These are phyloP conservation scores for Cettia cetti DNA, from an alignment of 2,113 vertebrate genomes.

Conservation along the genomic window DNA sequence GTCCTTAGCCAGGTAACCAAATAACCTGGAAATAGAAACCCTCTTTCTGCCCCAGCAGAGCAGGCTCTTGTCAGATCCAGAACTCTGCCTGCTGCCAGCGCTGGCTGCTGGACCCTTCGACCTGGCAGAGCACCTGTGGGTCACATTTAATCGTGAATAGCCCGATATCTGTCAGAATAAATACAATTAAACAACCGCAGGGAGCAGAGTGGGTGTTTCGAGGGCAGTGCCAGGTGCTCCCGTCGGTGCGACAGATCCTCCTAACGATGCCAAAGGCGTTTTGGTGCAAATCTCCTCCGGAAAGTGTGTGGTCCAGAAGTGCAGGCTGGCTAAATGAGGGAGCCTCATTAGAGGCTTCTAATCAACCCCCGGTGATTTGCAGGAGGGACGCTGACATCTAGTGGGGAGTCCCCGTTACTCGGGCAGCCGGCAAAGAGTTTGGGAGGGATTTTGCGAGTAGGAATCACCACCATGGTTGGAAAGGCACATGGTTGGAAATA, in stretches of 20 bases:
- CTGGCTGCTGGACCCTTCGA: background rate
- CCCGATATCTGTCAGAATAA: background rate
- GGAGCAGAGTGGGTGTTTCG: accelerated
- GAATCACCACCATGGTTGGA: accelerated
- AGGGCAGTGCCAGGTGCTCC: background rate
- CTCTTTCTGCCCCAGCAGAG: background rate
- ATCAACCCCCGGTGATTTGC: background rate
- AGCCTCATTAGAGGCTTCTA: background rate
- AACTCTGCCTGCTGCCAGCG: accelerated
- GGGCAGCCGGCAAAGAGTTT: accelerated
- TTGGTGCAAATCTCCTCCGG: background rate
- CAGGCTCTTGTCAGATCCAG: background rate
- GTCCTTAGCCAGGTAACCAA: background rate
- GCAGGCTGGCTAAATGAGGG: background rate
- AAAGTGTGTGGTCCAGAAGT: accelerated
- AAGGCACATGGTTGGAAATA: background rate
- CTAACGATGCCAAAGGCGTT: background rate
- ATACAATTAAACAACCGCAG: background rate
- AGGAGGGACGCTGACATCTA: conserved; percentile 50
- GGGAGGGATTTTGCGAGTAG: background rate
- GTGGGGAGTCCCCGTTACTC: background rate
- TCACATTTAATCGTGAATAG: background rate
- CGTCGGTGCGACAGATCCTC: accelerated
- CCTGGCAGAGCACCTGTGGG: background rate
- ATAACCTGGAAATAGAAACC: background rate